Conservation (phyloP, 2,797 vertebrate species). For the Intellagama lesueurii region DNA sequence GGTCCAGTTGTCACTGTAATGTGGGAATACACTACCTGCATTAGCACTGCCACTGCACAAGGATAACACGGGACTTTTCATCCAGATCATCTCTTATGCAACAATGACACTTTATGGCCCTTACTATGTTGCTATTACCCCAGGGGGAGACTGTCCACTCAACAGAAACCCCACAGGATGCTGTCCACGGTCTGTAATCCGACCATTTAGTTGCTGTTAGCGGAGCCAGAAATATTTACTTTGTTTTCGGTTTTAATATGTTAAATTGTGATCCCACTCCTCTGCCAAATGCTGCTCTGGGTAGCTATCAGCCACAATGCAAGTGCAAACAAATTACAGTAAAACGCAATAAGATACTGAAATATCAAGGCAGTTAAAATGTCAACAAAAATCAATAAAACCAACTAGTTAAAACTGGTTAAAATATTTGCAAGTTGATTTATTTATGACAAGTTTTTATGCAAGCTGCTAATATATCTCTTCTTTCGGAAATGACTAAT, state of each 20-base stretch:
- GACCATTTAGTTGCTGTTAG: not conserved
- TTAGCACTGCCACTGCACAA: too few relatives aligned
- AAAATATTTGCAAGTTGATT: not conserved
- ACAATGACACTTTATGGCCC: too few relatives aligned
- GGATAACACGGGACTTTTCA: too few relatives aligned
- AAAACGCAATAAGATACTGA: not conserved
- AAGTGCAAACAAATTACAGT: not conserved
- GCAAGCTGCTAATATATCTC: not conserved
- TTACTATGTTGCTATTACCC: too few relatives aligned
- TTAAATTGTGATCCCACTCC: too few relatives aligned
- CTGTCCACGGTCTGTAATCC: too few relatives aligned
- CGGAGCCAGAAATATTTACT: not conserved
- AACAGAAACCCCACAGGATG: too few relatives aligned
- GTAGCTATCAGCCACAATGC: not conserved
- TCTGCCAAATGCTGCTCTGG: not conserved
- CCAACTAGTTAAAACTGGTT: not conserved
- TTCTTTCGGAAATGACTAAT: not conserved
- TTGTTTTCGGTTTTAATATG: not conserved
- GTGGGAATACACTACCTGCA: too few relatives aligned
- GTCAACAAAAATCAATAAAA: not conserved
- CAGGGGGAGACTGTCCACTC: too few relatives aligned
- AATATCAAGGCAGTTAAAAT: not conserved
- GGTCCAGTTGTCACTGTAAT: too few relatives aligned
- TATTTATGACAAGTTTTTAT: not conserved
- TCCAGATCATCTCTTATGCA: too few relatives aligned